These are phyloP conservation scores for Harmothoe impar DNA, from an alignment of 2,888 invertebrate species.

Conservation along the genomic window DNA sequence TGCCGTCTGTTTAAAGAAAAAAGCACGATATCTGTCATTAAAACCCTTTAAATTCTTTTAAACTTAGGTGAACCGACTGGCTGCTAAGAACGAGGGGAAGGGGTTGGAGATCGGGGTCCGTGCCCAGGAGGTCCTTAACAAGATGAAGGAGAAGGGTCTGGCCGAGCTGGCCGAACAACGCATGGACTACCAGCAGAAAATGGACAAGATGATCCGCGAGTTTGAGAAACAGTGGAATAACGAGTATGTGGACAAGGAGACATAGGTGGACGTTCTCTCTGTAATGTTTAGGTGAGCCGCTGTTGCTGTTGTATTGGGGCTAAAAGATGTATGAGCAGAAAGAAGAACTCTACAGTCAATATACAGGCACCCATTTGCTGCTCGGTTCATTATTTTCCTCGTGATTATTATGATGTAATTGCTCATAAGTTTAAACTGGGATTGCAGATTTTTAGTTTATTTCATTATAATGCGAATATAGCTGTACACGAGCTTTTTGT, in stretches of 20 bases:
- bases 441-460: too few relatives aligned
- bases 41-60: too few relatives aligned
- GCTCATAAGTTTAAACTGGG: background rate
- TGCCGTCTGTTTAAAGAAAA: too few relatives aligned
- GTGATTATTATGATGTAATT: background rate
- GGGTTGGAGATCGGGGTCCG: slow-evolving; percentile 60
- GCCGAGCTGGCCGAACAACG: slow-evolving; percentile 46
- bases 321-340: too few relatives aligned
- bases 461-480: too few relatives aligned
- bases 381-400: background rate
- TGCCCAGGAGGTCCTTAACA: slow-evolving; percentile 59
- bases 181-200: slow-evolving; percentile 60
- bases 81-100: slow-evolving; percentile 34
- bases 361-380: background rate
- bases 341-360: background rate
- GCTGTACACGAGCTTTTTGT: too few relatives aligned
- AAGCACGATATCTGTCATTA: too few relatives aligned
- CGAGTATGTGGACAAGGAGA: slow-evolving; percentile 8
- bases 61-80: background rate
- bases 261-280: background rate
- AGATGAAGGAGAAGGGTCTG: slow-evolving; percentile 14
- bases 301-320: too few relatives aligned
- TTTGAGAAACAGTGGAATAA: slow-evolving; percentile 30
- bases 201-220: slow-evolving; percentile 61
- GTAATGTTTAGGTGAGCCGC: background rate